Evolutionary conservation across 2,888 invertebrate genomes (phyloP), one percentile per base, ranked within the genome.

Genomic region (Pollenia amentaria): DNA sequence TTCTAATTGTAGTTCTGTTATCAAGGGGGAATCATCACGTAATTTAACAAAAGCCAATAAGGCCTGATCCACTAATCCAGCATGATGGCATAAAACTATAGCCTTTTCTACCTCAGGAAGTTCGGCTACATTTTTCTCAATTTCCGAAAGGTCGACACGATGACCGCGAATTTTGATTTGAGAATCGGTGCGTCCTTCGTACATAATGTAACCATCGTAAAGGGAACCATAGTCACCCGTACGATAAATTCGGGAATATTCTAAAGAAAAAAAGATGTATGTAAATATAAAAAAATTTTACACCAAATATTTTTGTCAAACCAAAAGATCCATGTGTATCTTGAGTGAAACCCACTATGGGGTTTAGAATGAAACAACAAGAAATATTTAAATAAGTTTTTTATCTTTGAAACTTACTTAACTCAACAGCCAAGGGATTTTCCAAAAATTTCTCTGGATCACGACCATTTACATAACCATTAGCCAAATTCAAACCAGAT

Each of bases 161-260:
- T 98, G 97, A 0, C 98, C 98, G 60, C 97, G 94, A 76, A 97
- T 96, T 94, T 97, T 98, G 51, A 96, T 95, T 92, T 98, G 98
- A 0, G 97, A 96, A 93, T 98, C 97, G 0, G 96, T 96, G 42
- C 98, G 95, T 0, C 98, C 98, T 89, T 97, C 97, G 90, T 95
- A 97, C 80, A 96, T 93, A 38, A 98, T 93, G 9, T 95, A 94
- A 0, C 95, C 96, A 72, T 95, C 94, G 81, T 90, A 90, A 0
- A 97, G 93, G 14, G 95, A 95, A 0, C 97, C 98, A 89, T 95
- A 97, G 92, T 98, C 98, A 0, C 98, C 98, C 0, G 98, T 98
- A 77, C 96, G 95, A 93, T 97, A 98, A 0, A 98, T 94, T 38
- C 95, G 95, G 0, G 95, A 94, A 90, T 95, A 97, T 87, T 95